Base-by-base conservation (phyloP, 2,888 invertebrate species). In the Standfussiana lucernea region DNA sequence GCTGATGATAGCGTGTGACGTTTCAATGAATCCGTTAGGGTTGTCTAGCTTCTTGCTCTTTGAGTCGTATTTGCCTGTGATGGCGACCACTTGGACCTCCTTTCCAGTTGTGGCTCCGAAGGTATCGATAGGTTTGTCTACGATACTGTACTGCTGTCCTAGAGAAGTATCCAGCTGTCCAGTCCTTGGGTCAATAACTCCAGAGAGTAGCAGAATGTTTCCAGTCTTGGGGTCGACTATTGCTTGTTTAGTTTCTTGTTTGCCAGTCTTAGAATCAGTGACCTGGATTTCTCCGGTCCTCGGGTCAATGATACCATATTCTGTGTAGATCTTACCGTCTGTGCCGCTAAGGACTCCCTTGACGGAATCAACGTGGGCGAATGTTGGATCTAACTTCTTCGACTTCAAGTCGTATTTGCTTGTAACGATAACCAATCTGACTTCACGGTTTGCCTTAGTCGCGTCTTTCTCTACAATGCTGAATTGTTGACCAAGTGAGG, bases 401-500 rank as follows among this genome's bases (percentile, higher is more conserved):
- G 88, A 92, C 89, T 97, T 97, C 45, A 97, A 93, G 89, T 97
- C 97, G 87, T 97, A 97, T 90, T 97, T 97, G 80, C 97, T 97
- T 61, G 97, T 97, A 42, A 97, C 96, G 1, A 97, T 97, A 77
- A 97, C 96, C 74, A 97, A 91, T 91, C 97, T 97, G 1, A 97
- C 97, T 93, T 96, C 96, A 86, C 96, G 93, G 80, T 98, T 98
- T 1, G 98, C 98, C 86, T 97, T 97, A 0, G 97, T 97, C 64
- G 98, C 97, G 81, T 97, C 97, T 90, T 97, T 97, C 77, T 97
- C 97, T 4, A 97, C 97, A 67, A 98, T 97, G 86, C 97, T 97
- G 77, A 98, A 97, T 85, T 98, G 97, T 92, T 98, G 98, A 24
- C 98, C 98, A 66, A 98, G 94, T 0, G 97, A 97, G 24, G 97